Evolutionary conservation across 2,797 vertebrate species (phyloP).

Genomic region (Botia kubotai): DNA sequence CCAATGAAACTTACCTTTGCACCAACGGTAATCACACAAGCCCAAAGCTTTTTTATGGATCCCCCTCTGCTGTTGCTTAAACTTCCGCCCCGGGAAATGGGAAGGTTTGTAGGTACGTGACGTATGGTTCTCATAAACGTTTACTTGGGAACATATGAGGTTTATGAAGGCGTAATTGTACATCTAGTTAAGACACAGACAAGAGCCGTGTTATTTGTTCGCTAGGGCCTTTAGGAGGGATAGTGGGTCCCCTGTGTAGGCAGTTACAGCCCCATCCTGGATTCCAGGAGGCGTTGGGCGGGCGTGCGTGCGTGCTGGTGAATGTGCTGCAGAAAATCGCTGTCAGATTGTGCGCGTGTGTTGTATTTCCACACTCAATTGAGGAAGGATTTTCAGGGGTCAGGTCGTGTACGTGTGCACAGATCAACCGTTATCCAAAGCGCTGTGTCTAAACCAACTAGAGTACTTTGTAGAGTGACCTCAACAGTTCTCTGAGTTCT

Average conservation of each 20-base stretch:
- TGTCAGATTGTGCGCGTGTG: not conserved
- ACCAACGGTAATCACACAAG: constrained; percentile 56
- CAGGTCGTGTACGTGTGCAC: not conserved
- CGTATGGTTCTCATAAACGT: constrained; percentile 61
- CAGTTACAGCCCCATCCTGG: constrained; percentile 24
- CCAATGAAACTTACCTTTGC: constrained; percentile 58
- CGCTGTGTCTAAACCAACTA: not conserved
- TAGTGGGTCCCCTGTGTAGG: constrained; percentile 18
- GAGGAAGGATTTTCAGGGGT: not conserved
- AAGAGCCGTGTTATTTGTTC: constrained; percentile 33
- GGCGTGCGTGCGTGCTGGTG: not conserved
- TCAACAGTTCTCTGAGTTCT: not conserved
- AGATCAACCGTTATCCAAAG: not conserved
- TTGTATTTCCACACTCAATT: not conserved
- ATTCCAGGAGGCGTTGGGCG: not conserved
- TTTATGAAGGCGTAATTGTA: constrained; percentile 61
- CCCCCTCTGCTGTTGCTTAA: constrained; percentile 40
- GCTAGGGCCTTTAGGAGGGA: constrained; percentile 14
- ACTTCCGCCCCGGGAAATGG: constrained; percentile 44
- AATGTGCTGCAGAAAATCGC: not conserved
- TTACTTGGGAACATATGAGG: constrained; percentile 58
- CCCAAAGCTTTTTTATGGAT: constrained; percentile 55
- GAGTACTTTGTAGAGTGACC: constrained; percentile 4
- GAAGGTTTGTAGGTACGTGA: constrained; percentile 48
- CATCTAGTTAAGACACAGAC: constrained; percentile 50